Conservation (phyloP, 1,140 invertebrate genomes). For the Hyposmocoma kahamanoa region DNA sequence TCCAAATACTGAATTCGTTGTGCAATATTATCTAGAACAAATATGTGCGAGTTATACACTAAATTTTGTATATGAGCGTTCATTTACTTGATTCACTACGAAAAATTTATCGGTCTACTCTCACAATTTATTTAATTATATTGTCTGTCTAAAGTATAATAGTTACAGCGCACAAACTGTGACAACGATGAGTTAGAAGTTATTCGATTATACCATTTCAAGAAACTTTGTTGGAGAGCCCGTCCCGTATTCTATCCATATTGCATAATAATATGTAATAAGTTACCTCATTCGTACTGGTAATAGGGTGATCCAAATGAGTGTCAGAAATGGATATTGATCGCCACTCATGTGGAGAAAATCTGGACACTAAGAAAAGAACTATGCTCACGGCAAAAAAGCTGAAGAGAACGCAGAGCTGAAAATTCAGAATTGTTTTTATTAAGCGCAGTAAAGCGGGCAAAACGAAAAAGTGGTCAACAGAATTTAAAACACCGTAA, state of each 20-base stretch:
- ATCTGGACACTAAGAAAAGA: conserved; percentile 94
- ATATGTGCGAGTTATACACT: no score
- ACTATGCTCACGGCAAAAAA: conserved; percentile 98
- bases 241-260: neutral
- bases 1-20: conserved; percentile 66
- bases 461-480: no score
- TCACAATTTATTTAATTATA: no score
- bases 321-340: conserved; percentile 53
- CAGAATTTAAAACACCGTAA: no score
- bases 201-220: neutral
- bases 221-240: neutral
- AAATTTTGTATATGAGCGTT: no score
- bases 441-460: no score
- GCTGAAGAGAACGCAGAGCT: conserved; percentile 94
- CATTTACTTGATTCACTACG: no score
- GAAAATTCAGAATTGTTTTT: no score
- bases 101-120: no score
- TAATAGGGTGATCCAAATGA: conserved; percentile 52
- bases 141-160: no score
- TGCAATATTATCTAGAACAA: conserved; percentile 61
- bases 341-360: conserved; percentile 96
- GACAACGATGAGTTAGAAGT: no score
- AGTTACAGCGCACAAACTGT: no score
- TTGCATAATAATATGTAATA: neutral
- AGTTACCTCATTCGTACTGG: conserved; percentile 59